Evolutionary conservation across 2,797 vertebrate species (phyloP).

Genomic region (Sorex maritimensis): DNA sequence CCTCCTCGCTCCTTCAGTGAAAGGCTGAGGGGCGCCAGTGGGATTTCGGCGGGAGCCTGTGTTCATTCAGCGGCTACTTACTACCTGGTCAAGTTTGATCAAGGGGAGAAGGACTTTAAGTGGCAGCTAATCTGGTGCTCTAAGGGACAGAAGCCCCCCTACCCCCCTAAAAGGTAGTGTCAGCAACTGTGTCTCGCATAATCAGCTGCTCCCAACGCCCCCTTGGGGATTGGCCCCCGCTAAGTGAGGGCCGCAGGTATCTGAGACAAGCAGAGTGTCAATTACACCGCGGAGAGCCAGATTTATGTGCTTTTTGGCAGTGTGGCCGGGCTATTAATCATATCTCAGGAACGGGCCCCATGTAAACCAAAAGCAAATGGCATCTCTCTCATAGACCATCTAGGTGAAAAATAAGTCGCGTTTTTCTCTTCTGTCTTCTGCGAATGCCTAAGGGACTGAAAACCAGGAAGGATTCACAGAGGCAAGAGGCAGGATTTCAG

Average conservation of each 20-base stretch:
- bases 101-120: constrained; percentile 90
- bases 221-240: constrained; percentile 80
- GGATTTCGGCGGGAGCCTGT: constrained; percentile 52
- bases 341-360: constrained; percentile 85
- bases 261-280: constrained; percentile 88
- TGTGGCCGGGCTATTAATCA: constrained; percentile 89
- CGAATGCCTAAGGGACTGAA: constrained; percentile 80
- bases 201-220: constrained; percentile 87
- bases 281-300: constrained; percentile 87
- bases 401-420: constrained; percentile 79
- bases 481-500: neutral
- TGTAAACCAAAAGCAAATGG: constrained; percentile 89
- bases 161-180: constrained; percentile 89
- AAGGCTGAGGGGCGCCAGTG: neutral
- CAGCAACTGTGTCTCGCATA: constrained; percentile 89
- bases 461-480: constrained; percentile 56
- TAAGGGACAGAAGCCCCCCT: constrained; percentile 84
- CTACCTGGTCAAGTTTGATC: constrained; percentile 89
- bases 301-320: constrained; percentile 90
- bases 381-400: constrained; percentile 77
- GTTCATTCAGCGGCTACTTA: constrained; percentile 85
- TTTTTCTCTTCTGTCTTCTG: constrained; percentile 82
- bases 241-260: constrained; percentile 83
- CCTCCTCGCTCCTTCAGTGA: no score
- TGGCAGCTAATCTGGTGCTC: constrained; percentile 95